These are phyloP conservation scores for Lucifuga dentata DNA, from an alignment of 2,113 vertebrate genomes.

Conservation along the genomic window DNA sequence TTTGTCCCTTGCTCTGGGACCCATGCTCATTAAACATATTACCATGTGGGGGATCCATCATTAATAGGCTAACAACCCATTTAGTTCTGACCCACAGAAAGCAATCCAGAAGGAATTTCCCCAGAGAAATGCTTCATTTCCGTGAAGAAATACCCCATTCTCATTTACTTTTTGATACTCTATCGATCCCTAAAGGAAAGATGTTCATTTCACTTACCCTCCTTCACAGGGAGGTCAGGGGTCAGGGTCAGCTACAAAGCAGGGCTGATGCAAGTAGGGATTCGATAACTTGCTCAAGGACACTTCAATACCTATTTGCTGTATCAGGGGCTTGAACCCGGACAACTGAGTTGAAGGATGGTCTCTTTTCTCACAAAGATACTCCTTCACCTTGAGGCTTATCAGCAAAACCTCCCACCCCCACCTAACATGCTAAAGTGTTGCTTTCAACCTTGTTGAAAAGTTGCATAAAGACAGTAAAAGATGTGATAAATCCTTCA, in stretches of 20 bases:
- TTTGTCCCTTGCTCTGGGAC: slow-evolving; percentile 49
- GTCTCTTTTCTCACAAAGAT: not conserved
- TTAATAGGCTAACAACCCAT: slow-evolving; percentile 65
- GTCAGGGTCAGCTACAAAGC: slow-evolving; percentile 25
- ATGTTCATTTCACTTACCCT: slow-evolving; percentile 12
- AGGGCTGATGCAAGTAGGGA: not conserved
- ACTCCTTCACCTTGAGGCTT: not conserved
- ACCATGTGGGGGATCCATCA: slow-evolving; percentile 61
- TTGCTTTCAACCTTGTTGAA: not conserved
- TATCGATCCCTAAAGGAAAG: slow-evolving; percentile 38
- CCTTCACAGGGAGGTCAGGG: slow-evolving; percentile 37
- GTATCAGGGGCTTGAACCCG: slow-evolving; percentile 15
- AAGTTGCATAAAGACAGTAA: not conserved
- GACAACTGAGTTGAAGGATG: slow-evolving; percentile 11
- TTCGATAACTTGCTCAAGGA: slow-evolving; percentile 19
- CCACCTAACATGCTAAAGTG: not conserved
- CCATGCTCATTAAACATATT: slow-evolving; percentile 61
- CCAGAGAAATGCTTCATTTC: slow-evolving; percentile 55
- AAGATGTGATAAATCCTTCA: slow-evolving; percentile 13
- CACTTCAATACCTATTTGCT: not conserved
- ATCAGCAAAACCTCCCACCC: not conserved
- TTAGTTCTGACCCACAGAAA: slow-evolving; percentile 53
- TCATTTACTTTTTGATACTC: slow-evolving; percentile 35
- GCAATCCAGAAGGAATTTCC: slow-evolving; percentile 53
- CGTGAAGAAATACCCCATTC: slow-evolving; percentile 36